A percentile compares a stretch with the other conserved stretches of the same genome.
Conservation (phyloP, 35 echinoderm and acorn worm genomes). For the Heliocidaris erythrogramma region DNA sequence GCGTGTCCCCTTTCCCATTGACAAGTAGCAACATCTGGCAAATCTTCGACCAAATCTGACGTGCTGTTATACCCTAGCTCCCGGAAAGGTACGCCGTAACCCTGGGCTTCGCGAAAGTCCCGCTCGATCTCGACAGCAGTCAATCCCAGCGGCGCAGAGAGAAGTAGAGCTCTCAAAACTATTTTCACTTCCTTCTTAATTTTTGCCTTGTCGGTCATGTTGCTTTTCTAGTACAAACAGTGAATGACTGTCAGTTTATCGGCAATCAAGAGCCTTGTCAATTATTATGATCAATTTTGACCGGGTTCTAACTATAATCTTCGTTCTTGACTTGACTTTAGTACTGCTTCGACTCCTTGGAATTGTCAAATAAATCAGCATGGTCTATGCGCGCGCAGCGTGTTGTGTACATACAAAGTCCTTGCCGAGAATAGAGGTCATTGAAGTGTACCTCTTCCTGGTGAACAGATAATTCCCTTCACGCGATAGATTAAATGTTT, state of each 20-base stretch:
- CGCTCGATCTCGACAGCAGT: slow-evolving; percentile 71
- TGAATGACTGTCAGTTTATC: not conserved
- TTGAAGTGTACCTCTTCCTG: no score
- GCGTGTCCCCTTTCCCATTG: slow-evolving; percentile 82
- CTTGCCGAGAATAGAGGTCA: no score
- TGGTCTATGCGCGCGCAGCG: no score
- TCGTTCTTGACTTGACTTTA: no score
- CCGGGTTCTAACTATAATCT: no score
- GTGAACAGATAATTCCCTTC: no score
- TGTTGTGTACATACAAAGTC: no score
- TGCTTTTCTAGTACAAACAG: not conserved
- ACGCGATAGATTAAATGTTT: no score
- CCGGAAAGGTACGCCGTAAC: slow-evolving; percentile 67
- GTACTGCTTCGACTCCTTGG: no score
- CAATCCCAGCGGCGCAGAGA: slow-evolving; percentile 87
- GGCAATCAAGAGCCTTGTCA: not conserved
- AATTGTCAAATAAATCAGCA: no score
- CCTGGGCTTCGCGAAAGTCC: slow-evolving; percentile 70
- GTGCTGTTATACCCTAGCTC: slow-evolving; percentile 83
- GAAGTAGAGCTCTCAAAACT: slow-evolving; percentile 71
- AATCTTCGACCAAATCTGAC: slow-evolving; percentile 63
- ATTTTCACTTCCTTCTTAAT: slow-evolving; percentile 84
- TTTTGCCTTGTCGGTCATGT: slow-evolving; percentile 92
- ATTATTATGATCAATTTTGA: not conserved
- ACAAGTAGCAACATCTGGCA: slow-evolving; percentile 68